Evolutionary conservation across 2,797 vertebrate species (phyloP).

Genomic region (Diplodus sargus): DNA sequence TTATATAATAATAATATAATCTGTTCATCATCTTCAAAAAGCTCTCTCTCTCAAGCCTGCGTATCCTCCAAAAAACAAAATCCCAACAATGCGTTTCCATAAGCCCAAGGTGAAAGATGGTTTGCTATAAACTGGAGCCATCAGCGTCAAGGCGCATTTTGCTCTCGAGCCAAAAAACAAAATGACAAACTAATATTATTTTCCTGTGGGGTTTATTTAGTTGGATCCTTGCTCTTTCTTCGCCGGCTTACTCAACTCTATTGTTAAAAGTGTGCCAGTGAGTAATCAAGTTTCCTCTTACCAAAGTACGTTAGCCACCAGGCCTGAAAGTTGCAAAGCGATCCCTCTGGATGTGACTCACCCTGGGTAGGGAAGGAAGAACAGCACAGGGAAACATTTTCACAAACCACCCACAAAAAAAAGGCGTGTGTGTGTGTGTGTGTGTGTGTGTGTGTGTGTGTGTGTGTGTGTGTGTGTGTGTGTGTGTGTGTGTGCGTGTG

Average conservation of each 20-base stretch:
- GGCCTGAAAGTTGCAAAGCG: slow-evolving; percentile 87
- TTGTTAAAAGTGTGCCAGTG: slow-evolving; percentile 17
- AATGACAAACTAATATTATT: slow-evolving; percentile 42
- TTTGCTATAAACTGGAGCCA: slow-evolving; percentile 8
- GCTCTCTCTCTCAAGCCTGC: background rate
- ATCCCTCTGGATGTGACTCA: slow-evolving; percentile 82
- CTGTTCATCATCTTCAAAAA: slow-evolving; percentile 2
- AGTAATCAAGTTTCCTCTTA: slow-evolving; percentile 72
- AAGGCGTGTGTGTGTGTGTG: slow-evolving; percentile 11
- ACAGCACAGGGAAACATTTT: slow-evolving; percentile 32
- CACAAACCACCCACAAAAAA: background rate
- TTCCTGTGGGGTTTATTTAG: slow-evolving; percentile 35
- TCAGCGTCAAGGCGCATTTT: slow-evolving; percentile 37
- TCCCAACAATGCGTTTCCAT: slow-evolving; percentile 3
- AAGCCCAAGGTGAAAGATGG: slow-evolving; percentile 14
- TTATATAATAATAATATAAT: background rate
- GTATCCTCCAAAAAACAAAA: slow-evolving; percentile 10
- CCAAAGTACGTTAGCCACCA: slow-evolving; percentile 91
- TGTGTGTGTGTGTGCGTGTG: slow-evolving; percentile 9
- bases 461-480: too few species aligned
- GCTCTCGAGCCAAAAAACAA: slow-evolving; percentile 32
- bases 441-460: background rate
- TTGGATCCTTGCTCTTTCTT: slow-evolving; percentile 25
- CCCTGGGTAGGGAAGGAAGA: slow-evolving; percentile 69
- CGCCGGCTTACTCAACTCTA: slow-evolving; percentile 17